Conservation (phyloP, 2,888 invertebrate genomes). For the Sesamia inferens region DNA sequence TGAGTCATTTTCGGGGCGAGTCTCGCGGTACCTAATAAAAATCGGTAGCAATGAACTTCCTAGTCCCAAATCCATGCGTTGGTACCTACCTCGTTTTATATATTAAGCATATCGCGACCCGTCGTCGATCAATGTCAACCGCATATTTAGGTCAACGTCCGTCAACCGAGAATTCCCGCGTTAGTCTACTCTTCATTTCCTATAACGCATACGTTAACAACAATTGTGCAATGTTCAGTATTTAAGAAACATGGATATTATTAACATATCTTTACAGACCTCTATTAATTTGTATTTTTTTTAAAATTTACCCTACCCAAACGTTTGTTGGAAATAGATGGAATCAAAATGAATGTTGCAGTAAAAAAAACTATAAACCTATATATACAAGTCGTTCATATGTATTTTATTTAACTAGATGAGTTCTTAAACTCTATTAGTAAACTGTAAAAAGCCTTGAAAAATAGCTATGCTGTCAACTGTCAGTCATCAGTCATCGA, state of each 20-base stretch:
- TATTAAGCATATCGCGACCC: constrained; percentile 83
- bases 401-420: no score
- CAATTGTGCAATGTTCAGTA: constrained; percentile 64
- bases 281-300: neutral
- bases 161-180: constrained; percentile 84
- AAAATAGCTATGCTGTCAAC: constrained; percentile 28
- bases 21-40: constrained; percentile 78
- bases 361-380: no score
- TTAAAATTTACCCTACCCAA: neutral
- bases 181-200: constrained; percentile 83
- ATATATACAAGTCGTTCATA: no score
- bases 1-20: constrained; percentile 77
- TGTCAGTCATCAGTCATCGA: constrained; percentile 41
- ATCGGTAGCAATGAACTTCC: constrained; percentile 85
- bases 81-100: constrained; percentile 72
- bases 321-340: neutral
- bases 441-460: constrained; percentile 1
- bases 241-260: constrained; percentile 4
- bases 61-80: constrained; percentile 80
- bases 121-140: constrained; percentile 90
- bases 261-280: neutral
- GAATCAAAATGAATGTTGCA: no score
- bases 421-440: neutral
- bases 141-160: constrained; percentile 89
- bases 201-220: constrained; percentile 75